Evolutionary conservation across 2,888 invertebrate species (phyloP).

Genomic region (Poecilobothrus nobilitatus): DNA sequence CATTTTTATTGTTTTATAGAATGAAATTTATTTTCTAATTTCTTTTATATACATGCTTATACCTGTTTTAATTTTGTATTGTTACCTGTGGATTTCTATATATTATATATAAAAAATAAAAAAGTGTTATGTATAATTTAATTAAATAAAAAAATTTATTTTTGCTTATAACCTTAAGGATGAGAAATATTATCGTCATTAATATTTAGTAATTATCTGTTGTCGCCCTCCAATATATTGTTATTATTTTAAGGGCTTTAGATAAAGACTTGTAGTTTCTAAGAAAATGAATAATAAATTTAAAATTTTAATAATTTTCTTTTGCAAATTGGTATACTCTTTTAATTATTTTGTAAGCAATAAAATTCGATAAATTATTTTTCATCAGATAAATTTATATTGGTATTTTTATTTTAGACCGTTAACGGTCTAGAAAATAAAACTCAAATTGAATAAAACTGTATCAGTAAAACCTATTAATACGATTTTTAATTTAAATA

Average conservation of each 20-base stretch:
- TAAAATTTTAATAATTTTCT: background rate
- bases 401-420: no score
- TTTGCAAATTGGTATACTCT: background rate
- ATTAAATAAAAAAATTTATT: background rate
- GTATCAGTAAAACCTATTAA: no score
- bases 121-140: background rate
- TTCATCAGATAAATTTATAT: no score
- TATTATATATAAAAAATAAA: background rate
- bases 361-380: no score
- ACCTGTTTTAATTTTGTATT: background rate
- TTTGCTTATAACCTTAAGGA: background rate
- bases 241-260: background rate
- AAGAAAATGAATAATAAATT: background rate
- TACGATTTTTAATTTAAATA: no score
- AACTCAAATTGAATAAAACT: no score
- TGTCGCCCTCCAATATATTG: background rate
- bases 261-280: slow-evolving; percentile 6
- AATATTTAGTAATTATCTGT: background rate
- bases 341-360: background rate
- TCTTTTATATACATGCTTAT: background rate
- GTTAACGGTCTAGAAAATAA: no score
- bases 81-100: background rate
- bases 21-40: slow-evolving; percentile 6
- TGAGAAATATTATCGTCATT: slow-evolving; percentile 3
- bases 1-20: background rate